Evolutionary conservation across 2,113 vertebrate species (phyloP).

Genomic region (Cyphomyrus discorhynchus): DNA sequence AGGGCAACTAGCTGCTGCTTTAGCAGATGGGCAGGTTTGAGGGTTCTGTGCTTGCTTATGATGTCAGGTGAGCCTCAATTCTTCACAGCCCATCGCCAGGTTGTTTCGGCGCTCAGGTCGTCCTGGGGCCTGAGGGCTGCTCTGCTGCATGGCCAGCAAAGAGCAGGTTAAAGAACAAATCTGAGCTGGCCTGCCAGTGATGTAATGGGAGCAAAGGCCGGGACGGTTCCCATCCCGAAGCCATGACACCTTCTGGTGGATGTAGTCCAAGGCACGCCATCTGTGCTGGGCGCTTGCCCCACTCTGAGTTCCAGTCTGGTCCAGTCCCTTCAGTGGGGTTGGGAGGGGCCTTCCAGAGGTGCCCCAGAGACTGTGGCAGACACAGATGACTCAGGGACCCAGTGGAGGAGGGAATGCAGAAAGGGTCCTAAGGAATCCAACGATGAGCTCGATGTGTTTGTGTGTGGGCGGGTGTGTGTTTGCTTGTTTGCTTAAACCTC

Average conservation of each 20-base stretch:
- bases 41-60: background rate
- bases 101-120: background rate
- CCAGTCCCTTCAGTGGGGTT: background rate
- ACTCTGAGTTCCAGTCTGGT: background rate
- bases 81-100: background rate
- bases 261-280: background rate
- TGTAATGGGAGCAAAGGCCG: background rate
- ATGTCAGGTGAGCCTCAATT: background rate
- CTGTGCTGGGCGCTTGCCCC: background rate
- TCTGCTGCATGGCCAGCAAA: background rate
- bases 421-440: background rate
- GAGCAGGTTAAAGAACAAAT: background rate
- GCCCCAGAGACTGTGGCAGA: background rate
- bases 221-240: background rate
- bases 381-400: background rate
- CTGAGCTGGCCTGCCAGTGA: background rate
- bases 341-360: background rate
- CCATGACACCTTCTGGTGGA: background rate
- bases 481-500: background rate
- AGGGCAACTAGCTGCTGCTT: background rate
- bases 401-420: background rate
- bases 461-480: background rate
- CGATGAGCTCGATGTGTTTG: background rate
- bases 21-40: background rate
- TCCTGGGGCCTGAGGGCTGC: background rate